phyloP scores from a whole-genome alignment of 2,797 vertebrate species.

The Coendou prehensilis region DNA sequence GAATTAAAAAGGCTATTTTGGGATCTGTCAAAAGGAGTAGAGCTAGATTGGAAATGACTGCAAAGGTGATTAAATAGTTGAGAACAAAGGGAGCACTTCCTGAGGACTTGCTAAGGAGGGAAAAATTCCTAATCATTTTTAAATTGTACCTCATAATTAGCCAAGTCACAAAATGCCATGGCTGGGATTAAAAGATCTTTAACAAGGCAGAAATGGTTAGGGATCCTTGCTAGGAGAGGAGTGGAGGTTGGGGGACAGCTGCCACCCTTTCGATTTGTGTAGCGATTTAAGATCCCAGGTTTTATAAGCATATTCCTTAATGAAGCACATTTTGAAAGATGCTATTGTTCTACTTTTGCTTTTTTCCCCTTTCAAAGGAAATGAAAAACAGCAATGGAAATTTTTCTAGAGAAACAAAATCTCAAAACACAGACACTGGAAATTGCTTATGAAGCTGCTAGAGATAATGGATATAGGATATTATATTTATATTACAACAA shows the following conservation, averaged over 20 bases:
- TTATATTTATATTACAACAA: background rate
- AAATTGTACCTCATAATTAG: conserved; percentile 83
- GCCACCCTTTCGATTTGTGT: conserved; percentile 31
- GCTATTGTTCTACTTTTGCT: conserved; percentile 55
- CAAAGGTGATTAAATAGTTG: conserved; percentile 77
- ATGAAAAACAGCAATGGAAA: conserved; percentile 52
- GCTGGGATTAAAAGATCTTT: conserved; percentile 69
- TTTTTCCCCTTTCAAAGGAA: conserved; percentile 62
- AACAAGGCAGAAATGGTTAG: background rate
- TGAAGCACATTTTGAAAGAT: conserved; percentile 72
- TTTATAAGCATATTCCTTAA: conserved; percentile 57
- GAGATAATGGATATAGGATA: conserved; percentile 72
- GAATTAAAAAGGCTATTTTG: conserved; percentile 79
- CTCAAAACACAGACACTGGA: conserved; percentile 69
- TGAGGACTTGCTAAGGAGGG: conserved; percentile 50
- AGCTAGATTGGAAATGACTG: conserved; percentile 83
- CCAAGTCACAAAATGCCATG: conserved; percentile 71
- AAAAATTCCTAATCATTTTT: conserved; percentile 79
- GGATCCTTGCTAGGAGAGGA: conserved; percentile 25
- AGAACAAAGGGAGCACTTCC: conserved; percentile 78
- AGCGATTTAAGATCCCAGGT: conserved; percentile 21
- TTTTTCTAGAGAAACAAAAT: conserved; percentile 74
- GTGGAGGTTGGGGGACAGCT: background rate
- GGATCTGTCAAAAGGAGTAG: conserved; percentile 78
- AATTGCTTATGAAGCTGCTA: conserved; percentile 72